Base-by-base conservation (phyloP, 2,113 vertebrate species). In the Spilogale gracilis region DNA sequence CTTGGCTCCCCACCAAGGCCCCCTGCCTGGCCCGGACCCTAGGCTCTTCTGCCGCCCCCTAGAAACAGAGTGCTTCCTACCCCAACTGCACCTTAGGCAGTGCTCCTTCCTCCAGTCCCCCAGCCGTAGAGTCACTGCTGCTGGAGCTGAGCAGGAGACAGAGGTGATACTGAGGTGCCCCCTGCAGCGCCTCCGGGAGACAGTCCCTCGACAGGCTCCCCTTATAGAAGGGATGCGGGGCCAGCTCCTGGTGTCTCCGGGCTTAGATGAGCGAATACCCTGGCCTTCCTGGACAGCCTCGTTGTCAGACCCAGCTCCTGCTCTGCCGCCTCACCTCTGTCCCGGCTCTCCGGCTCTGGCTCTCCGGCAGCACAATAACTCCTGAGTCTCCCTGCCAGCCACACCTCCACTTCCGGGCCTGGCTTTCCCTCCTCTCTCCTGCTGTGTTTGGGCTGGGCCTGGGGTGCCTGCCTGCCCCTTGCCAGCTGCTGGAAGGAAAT, bases 371-470 rank as follows among this genome's bases (percentile, higher is more conserved):
- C 81, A 74, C 32, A 58, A 78, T 54, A 92, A 84, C 60, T 54
- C 60, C 43, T 65, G 84, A 25, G n/a, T 14, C 56, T 71, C 73
- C 43, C 52, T 23, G 32, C 81, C 67, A 89, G 78, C 71, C 30
- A 91, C 67, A 58, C 25, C 10, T 16, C 45, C 9, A 25, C 78
- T 85, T 76, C 90, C 94, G 74, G 78, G 76, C n/a, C 60, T 82
- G 56, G 58, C 50, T 79, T 50, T 74, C 52, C 11, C 13, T 30
- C 6, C 48, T 78, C 60, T 65, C 76, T 67, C 96, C 91, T 96
- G 94, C 95, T 92, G 94, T 90, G 56, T 96, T 71, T 94, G 74
- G 86, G 60, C 67, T 96, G 81, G 48, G 60, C 60, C 63, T 74
- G n/a, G 38, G 52, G 82, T 95, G 84, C 81, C 90, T 82, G 11